Percentiles rank a stretch among this genome's conserved stretches.
Conservation (phyloP, 1,140 invertebrate species). For the Drosophila pruinosa region DNA sequence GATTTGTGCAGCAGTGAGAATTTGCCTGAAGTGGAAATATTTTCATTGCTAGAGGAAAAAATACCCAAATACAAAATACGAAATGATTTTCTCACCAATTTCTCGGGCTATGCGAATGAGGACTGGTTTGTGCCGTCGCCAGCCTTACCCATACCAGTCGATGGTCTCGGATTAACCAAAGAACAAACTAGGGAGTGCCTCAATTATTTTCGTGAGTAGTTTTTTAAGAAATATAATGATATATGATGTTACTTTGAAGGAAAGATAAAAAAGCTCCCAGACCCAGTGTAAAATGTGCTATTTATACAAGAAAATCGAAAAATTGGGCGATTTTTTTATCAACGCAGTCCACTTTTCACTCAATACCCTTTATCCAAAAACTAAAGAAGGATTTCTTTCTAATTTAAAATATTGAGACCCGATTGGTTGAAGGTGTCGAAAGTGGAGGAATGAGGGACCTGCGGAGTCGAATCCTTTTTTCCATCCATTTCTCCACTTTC, state of each 20-base stretch:
- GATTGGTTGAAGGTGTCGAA: too few relatives aligned
- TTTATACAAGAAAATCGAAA: too few relatives aligned
- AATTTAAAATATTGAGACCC: too few relatives aligned
- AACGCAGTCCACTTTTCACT: too few relatives aligned
- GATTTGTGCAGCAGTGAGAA: conserved; percentile 94
- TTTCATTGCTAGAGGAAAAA: conserved; percentile 96
- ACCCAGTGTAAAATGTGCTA: too few relatives aligned
- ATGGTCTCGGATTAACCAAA: conserved; percentile 93
- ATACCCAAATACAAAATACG: conserved; percentile 96
- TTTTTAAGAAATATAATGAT: background rate
- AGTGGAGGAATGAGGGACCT: too few relatives aligned
- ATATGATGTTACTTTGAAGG: background rate
- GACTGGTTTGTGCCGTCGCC: conserved; percentile 97
- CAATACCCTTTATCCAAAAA: too few relatives aligned
- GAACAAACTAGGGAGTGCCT: conserved; percentile 95
- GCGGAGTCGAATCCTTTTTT: too few relatives aligned
- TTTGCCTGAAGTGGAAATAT: conserved; percentile 96
- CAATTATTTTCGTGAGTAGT: conserved; percentile 97
- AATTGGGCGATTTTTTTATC: too few relatives aligned
- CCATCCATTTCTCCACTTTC: too few relatives aligned
- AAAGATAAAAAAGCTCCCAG: too few relatives aligned
- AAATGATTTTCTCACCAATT: conserved; percentile 96
- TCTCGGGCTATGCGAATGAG: conserved; percentile 96
- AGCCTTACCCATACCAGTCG: conserved; percentile 88
- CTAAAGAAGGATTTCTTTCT: too few relatives aligned